Evolutionary conservation across 2,113 vertebrate species (phyloP).

Genomic region (Saccopteryx bilineata): DNA sequence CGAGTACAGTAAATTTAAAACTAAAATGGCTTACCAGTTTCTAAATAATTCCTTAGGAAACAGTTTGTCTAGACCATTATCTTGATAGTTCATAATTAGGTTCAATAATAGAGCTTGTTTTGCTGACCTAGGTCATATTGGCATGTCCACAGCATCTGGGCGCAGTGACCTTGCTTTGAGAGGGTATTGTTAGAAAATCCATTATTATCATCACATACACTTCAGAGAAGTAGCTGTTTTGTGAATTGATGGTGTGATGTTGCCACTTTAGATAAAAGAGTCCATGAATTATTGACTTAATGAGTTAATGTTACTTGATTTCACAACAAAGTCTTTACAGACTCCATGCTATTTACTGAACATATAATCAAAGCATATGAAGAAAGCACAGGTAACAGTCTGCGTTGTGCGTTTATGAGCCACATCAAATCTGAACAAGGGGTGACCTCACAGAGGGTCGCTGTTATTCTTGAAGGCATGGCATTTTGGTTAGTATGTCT

Average conservation of each 20-base stretch:
- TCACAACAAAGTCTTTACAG: conserved; percentile 90
- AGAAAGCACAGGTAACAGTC: conserved; percentile 75
- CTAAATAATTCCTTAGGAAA: conserved; percentile 91
- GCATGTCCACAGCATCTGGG: conserved; percentile 88
- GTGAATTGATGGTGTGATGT: conserved; percentile 94
- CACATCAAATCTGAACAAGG: conserved; percentile 63
- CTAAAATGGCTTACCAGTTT: conserved; percentile 87
- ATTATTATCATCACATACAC: conserved; percentile 93
- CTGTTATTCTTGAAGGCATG: conserved; percentile 51
- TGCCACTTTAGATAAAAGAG: conserved; percentile 95
- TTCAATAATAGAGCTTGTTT: conserved; percentile 91
- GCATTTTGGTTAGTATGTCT: conserved; percentile 60
- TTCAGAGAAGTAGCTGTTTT: conserved; percentile 92
- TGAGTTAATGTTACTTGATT: conserved; percentile 93
- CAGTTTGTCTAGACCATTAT: conserved; percentile 90
- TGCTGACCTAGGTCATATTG: conserved; percentile 90
- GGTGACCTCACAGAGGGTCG: conserved; percentile 2
- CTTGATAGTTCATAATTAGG: conserved; percentile 93
- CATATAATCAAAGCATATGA: conserved; percentile 83
- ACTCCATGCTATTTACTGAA: conserved; percentile 87
- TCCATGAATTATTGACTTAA: conserved; percentile 95
- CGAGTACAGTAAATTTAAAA: conserved; percentile 84
- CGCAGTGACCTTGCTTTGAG: conserved; percentile 90
- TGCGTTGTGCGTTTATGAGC: conserved; percentile 59
- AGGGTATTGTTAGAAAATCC: conserved; percentile 93